These are phyloP conservation scores for Brachymystax lenok DNA, from an alignment of 2,797 vertebrate species.

Conservation along the genomic window DNA sequence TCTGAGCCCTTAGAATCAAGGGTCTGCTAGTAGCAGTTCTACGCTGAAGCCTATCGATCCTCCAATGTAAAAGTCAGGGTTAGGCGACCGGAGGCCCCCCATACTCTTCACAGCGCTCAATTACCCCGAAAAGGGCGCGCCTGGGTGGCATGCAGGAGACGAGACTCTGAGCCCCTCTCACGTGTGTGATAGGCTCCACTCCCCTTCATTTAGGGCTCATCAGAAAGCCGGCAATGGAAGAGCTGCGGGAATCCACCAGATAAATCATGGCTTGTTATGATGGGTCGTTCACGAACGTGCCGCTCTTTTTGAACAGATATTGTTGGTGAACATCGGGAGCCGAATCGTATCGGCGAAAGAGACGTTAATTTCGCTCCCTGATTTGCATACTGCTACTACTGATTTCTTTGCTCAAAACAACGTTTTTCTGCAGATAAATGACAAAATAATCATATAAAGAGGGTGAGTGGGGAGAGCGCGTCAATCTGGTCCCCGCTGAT, in stretches of 20 bases:
- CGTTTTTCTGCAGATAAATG: no score
- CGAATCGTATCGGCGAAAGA: no score
- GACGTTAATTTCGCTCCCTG: no score
- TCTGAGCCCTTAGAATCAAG: constrained; percentile 19
- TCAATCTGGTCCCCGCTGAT: no score
- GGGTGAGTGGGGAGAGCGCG: no score
- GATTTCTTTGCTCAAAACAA: no score
- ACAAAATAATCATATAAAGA: no score
- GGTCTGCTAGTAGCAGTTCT: constrained; percentile 21
- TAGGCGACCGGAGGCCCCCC: neutral
- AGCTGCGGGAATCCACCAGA: neutral
- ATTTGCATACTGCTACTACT: no score
- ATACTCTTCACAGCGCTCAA: constrained; percentile 2
- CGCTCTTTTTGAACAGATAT: no score
- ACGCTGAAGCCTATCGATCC: neutral
- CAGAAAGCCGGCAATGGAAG: neutral
- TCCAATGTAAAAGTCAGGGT: constrained; percentile 26
- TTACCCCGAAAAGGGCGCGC: constrained; percentile 6
- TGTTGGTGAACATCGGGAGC: no score
- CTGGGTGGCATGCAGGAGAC: neutral
- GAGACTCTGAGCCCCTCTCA: neutral
- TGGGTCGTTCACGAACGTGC: no score
- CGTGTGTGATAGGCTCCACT: constrained; percentile 1
- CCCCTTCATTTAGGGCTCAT: constrained; percentile 1
- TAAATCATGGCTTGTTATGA: neutral